Evolutionary conservation across 2,888 invertebrate genomes (phyloP), one percentile per base, ranked within the genome.

Genomic region (Bruchidius siliquastri): DNA sequence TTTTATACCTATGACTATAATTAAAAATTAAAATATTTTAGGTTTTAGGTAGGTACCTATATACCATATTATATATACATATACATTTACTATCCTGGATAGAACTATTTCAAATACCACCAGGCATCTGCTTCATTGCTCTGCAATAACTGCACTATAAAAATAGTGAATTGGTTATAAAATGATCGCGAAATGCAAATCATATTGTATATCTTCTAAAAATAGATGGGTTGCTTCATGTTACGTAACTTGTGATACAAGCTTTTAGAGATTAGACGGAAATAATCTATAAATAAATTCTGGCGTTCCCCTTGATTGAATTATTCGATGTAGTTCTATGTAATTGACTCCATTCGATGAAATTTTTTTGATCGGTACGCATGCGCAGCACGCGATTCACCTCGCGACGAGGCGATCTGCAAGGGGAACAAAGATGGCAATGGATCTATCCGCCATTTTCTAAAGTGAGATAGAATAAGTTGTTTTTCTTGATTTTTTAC

Each of bases 401-500:
- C 71, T 72, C 49, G 49, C 18, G 21, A 22, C 21, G 67, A 22
- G 18, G 30, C 66, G 71, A 20, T 71, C 73, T 74, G 79, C 83
- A 79, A 82, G 84, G 83, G 81, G 83, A 85, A 86, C 86, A 86
- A 86, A 86, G 86, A 86, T 85, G 87, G 86, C 86, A 85, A 86
- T 84, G 85, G 81, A 79, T 84, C 84, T 83, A 83, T 85, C 86
- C 83, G 86, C 87, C 86, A 87, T 87, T 86, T 87, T 87, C 85
- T 87, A 87, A 86, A 87, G 86, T 85, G 87, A 87, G 87, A 87
- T 83, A 86, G 86, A 87, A 82, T 81, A 82, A 84, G 83, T 83
- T 84, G 84, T 85, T 86, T 85, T 85, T 83, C 78, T 77, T 77
- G 78, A 81, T 83, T 85, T n/a, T 84, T 82, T 79, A 80, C 74